Evolutionary conservation across 2,113 vertebrate species (phyloP).

Genomic region (Dunckerocampus dactyliophorus): DNA sequence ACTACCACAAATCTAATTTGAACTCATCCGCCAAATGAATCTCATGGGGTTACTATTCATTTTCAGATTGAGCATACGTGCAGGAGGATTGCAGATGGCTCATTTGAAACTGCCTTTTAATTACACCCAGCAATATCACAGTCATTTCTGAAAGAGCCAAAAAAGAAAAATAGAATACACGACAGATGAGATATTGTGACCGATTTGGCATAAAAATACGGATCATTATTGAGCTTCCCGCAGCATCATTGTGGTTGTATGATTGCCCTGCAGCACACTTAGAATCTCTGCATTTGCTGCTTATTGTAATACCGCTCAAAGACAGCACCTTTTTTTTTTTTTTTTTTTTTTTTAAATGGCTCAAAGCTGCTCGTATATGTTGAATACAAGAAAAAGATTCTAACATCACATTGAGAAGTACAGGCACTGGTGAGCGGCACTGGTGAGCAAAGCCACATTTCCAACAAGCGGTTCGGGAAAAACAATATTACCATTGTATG

Average conservation of each 20-base stretch:
- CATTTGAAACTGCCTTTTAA: constrained; percentile 50
- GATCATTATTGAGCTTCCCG: neutral
- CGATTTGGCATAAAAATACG: constrained; percentile 23
- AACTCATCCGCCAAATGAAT: constrained; percentile 25
- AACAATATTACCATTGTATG: no score
- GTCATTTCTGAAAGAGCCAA: neutral
- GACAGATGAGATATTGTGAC: constrained; percentile 14
- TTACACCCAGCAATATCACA: constrained; percentile 39
- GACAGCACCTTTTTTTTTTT: neutral
- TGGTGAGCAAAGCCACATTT: neutral
- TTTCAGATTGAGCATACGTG: constrained; percentile 42
- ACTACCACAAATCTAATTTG: constrained; percentile 24
- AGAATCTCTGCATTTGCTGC: neutral
- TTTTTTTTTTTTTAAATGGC: neutral
- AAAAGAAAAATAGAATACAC: neutral
- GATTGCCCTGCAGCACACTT: neutral
- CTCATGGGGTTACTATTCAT: constrained; percentile 34
- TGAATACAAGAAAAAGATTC: no score
- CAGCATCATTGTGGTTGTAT: constrained; percentile 4
- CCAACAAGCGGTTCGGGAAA: neutral
- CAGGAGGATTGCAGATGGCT: constrained; percentile 54
- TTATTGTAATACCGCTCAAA: neutral
- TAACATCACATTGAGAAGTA: neutral
- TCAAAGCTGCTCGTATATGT: no score
- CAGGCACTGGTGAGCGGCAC: neutral